Base-by-base conservation (phyloP, 2,888 invertebrate species). In the Amiota mariae region DNA sequence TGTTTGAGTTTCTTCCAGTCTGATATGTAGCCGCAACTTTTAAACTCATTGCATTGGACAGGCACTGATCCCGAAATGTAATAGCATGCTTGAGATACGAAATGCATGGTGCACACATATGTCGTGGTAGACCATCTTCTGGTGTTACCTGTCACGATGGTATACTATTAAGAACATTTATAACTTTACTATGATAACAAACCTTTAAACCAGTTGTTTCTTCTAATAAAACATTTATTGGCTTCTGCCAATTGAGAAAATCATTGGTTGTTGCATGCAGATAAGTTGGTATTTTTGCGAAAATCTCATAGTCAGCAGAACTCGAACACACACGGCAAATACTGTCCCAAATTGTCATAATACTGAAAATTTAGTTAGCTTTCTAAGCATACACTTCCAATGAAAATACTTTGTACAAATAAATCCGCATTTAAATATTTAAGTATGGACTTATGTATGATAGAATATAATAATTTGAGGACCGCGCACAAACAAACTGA, bases 61-160 rank as follows among this genome's bases (percentile, higher is more conserved):
- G 87, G 54, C 85, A 85, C 73, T 90, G 90, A 70, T 89, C 88
- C 0, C 90, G 89, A 80, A 90, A 90, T 74, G 85, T 88, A 57
- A 83, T 86, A 15, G 90, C 90, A 77, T 90, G 90, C 76, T 90
- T 90, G 13, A 90, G 76, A 78, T 90, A 90, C 10, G 90, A 90
- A 77, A 90, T 89, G 76, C 90, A 90, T 3, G 89, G 74, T 10
- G 89, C 90, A 76, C 90, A 90, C 72, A 90, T 90, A 70, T 84
- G 85, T 11, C 80, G 77, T 1, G 90, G 90, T 36, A 90, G 77
- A n/a, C 87, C 89, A 81, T 90, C 90, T 36, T 88, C 83, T 4
- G 78, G 79, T 8, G 85, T 80, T 20, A 88, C 81, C 90, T 90
- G 64, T 1, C 73, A 24, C 24, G 75, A 73, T 36, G 24, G 2